Base-by-base conservation (phyloP, 2,797 vertebrate species). In the Chelon auratus region DNA sequence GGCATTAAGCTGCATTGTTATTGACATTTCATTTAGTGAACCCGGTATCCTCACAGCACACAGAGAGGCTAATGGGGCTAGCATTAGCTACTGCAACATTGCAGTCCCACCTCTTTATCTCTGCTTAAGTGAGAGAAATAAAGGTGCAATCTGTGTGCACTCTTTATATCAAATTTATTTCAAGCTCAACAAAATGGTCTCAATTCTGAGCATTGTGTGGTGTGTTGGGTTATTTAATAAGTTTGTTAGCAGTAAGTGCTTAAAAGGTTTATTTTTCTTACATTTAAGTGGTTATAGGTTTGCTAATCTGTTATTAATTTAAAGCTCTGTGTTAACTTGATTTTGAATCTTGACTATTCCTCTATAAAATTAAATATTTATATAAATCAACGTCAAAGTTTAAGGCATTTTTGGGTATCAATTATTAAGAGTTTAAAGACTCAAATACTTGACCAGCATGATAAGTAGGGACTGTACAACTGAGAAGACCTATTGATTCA, bases 11-110 rank as follows among this genome's bases (percentile, higher is more conserved):
- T 75, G 79, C 81, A 81, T 90, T 64, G 80, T 83, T 90, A 86
- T 87, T 86, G 89, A 86, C 88, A 65, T 89, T 89, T 84, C 75
- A 70, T 85, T 91, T 87, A 84, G 78, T 17, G n/a, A 18, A 64
- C 6, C 56, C 50, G 3, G 57, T 59, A 37, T 81, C 81, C 78
- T 72, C 70, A 67, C 77, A 51, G 80, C 87, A 75, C 65, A 75
- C 58, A 18, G 72, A 11, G 40, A 63, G 42, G 76, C 81, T 75
- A 87, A 82, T 78, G 72, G 72, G 61, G 58, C 62, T 84, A 85
- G 78, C 85, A 37, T 83, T 83, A 80, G 79, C 82, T 61, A 4
- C 76, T 65, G 68, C 65, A 72, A 51, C 54, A 74, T 75, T 65
- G 56, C 51, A 20, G 65, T 63, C 36, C 37, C 61, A 42, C 45